Evolutionary conservation across 2,888 invertebrate species (phyloP).

Genomic region (Sinohyriopsis cumingii): DNA sequence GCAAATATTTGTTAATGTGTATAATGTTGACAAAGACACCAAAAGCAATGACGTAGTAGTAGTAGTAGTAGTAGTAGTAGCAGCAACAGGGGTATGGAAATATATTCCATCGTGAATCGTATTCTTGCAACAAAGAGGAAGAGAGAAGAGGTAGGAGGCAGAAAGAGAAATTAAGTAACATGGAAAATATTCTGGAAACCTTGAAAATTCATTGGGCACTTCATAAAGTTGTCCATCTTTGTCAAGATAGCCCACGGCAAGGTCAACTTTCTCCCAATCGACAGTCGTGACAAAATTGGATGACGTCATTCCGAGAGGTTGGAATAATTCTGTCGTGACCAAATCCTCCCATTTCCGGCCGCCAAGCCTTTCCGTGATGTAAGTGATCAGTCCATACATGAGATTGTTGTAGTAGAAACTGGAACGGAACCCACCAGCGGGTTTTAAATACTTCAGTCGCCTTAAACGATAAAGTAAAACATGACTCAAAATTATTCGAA

Average conservation of each 20-base stretch:
- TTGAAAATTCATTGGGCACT: slow-evolving; percentile 39
- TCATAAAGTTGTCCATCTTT: slow-evolving; percentile 28
- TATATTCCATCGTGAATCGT: too few species aligned
- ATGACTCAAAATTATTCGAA: too few species aligned
- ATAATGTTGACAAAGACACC: too few species aligned
- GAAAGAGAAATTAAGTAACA: too few species aligned
- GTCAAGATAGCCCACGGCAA: slow-evolving; percentile 53
- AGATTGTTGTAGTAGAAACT: slow-evolving; percentile 65
- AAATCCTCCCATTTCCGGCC: slow-evolving; percentile 61
- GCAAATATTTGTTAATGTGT: too few species aligned
- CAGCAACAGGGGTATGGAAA: too few species aligned
- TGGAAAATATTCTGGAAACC: slow-evolving; percentile 12
- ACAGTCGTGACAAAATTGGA: slow-evolving; percentile 58
- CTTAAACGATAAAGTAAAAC: slow-evolving; percentile 33
- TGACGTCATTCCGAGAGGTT: slow-evolving; percentile 59
- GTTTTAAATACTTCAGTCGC: slow-evolving; percentile 36
- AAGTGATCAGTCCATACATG: slow-evolving; percentile 64
- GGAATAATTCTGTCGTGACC: slow-evolving; percentile 52
- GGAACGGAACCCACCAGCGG: slow-evolving; percentile 50
- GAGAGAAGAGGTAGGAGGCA: too few species aligned
- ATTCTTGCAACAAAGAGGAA: too few species aligned
- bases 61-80: too few species aligned
- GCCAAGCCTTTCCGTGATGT: slow-evolving; percentile 57
- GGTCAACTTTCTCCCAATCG: slow-evolving; percentile 38
- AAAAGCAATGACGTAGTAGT: too few species aligned